Percentiles rank a stretch among this genome's conserved stretches.
These are phyloP conservation scores for Notoglanidium macrostoma DNA, from an alignment of 2,797 vertebrate species.

Conservation along the genomic window DNA sequence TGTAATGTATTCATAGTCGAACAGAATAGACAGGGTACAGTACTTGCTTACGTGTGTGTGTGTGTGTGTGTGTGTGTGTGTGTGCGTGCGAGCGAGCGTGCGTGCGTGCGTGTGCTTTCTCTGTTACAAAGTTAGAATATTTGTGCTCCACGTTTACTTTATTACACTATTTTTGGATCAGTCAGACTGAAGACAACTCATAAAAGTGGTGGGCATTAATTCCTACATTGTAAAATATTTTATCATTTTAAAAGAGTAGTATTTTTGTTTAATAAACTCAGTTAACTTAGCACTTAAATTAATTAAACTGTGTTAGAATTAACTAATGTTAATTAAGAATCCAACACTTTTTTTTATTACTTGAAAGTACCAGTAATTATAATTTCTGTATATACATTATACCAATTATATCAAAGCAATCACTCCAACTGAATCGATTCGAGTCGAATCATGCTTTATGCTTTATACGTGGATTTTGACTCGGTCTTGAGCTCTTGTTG, in stretches of 20 bases:
- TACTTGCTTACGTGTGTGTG: constrained; percentile 37
- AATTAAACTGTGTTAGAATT: not conserved
- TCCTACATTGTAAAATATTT: not conserved
- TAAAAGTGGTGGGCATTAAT: not conserved
- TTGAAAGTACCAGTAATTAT: not conserved
- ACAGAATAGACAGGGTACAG: constrained; percentile 55
- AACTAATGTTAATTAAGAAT: not conserved
- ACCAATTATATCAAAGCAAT: too few relatives aligned
- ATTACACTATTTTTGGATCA: not conserved
- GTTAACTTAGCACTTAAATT: not conserved
- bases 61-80: constrained; percentile 13
- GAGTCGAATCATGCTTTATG: not conserved
- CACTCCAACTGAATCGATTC: not conserved
- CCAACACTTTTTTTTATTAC: not conserved
- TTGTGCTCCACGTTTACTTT: not conserved
- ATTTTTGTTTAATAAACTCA: not conserved
- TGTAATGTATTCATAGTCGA: constrained; percentile 60
- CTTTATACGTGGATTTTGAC: not conserved
- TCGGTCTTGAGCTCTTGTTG: not conserved
- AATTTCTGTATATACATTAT: not conserved
- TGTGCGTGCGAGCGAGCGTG: constrained; percentile 21
- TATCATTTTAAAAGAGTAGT: too few relatives aligned
- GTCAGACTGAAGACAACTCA: not conserved
- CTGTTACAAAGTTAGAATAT: not conserved
- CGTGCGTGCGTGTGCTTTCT: not conserved